phyloP scores from a whole-genome alignment of 2,888 invertebrate species.

The Hyposoter didymator region DNA sequence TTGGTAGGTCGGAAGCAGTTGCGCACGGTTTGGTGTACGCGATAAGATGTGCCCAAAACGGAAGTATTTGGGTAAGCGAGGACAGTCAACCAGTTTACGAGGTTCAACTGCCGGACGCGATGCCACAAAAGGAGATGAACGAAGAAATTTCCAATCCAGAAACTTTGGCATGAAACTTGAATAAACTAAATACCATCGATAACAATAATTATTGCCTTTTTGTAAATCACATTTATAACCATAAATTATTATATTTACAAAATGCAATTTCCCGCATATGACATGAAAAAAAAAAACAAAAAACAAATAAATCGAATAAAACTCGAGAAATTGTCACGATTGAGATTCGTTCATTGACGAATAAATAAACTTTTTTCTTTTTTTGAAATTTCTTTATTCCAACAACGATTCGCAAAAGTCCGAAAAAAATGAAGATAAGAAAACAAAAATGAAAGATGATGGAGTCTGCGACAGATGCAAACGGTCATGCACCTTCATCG shows the following conservation, averaged over 20 bases:
- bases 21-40: constrained; percentile 80
- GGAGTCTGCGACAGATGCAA: background rate
- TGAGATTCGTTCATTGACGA: no score
- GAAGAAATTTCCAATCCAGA: constrained; percentile 49
- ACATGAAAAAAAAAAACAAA: no score
- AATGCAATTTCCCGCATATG: no score
- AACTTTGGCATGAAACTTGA: constrained; percentile 21
- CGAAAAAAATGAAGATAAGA: background rate
- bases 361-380: no score
- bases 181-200: background rate
- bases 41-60: constrained; percentile 80
- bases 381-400: no score
- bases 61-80: constrained; percentile 81
- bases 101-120: constrained; percentile 76
- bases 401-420: background rate
- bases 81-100: constrained; percentile 81
- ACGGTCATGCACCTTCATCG: constrained; percentile 9
- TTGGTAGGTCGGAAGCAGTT: constrained; percentile 76
- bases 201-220: background rate
- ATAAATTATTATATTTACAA: background rate
- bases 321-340: no score
- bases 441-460: background rate
- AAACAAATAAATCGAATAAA: no score
- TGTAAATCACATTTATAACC: background rate
- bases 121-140: constrained; percentile 71